These are phyloP conservation scores for Crotalus viridis DNA, from an alignment of 2,113 vertebrate species.

Conservation along the genomic window DNA sequence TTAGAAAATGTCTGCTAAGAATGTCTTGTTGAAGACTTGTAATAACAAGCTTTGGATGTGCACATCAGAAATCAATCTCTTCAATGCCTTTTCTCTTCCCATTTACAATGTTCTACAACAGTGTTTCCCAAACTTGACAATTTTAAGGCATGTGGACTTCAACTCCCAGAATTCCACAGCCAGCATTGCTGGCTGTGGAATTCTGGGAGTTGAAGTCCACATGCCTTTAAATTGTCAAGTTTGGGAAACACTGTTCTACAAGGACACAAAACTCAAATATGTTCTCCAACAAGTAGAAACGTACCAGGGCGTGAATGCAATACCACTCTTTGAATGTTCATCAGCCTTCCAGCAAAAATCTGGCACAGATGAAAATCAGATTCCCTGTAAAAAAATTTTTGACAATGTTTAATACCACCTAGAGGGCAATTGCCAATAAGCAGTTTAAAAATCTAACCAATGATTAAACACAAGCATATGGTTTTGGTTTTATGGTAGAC, in stretches of 20 bases:
- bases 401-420: conserved; percentile 27
- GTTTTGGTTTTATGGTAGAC: neutral
- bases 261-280: neutral
- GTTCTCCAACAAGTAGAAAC: conserved; percentile 49
- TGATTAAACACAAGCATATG: neutral
- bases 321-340: conserved; percentile 80
- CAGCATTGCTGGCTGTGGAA: too few species aligned
- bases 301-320: conserved; percentile 85
- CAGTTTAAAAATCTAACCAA: neutral
- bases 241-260: neutral
- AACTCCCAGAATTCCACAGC: too few species aligned
- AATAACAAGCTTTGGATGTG: neutral
- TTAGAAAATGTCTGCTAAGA: neutral
- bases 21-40: neutral
- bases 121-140: too few species aligned
- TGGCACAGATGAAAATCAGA: conserved; percentile 1
- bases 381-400: conserved; percentile 41
- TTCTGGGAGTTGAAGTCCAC: too few species aligned
- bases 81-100: conserved; percentile 4
- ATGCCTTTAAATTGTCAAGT: too few species aligned
- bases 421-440: neutral
- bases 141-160: too few species aligned
- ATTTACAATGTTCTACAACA: conserved; percentile 25
- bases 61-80: conserved; percentile 18
- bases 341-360: conserved; percentile 38